Conservation (phyloP, 2,797 vertebrate species). For the Liparis tanakae region DNA sequence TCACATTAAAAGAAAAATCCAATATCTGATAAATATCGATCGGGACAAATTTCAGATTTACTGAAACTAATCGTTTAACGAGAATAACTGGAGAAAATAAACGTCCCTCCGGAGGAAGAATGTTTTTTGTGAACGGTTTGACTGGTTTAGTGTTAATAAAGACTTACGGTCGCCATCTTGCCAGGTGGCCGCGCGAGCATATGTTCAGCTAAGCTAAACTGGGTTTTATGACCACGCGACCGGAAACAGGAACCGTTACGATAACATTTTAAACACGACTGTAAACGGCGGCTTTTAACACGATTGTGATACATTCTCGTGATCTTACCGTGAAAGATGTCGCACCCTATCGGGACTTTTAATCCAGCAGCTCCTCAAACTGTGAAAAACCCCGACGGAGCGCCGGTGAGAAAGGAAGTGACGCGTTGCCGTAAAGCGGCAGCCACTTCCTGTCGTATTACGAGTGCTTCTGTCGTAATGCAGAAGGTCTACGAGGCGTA, state of each 20-base stretch:
- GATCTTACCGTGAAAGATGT: constrained; percentile 41
- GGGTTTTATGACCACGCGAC: background rate
- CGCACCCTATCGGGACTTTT: constrained; percentile 2
- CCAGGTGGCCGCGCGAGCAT: constrained; percentile 65
- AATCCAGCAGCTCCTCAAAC: background rate
- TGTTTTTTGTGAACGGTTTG: background rate
- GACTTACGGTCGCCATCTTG: constrained; percentile 38
- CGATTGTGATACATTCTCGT: accelerated
- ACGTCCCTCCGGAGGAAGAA: accelerated
- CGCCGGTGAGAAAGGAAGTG: constrained; percentile 73
- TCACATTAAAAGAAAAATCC: background rate
- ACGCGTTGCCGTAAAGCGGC: constrained; percentile 33
- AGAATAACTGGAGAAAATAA: accelerated
- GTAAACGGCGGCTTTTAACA: accelerated
- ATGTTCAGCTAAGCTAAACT: constrained; percentile 77
- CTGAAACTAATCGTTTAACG: accelerated
- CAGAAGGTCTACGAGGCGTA: background rate
- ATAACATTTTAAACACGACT: background rate
- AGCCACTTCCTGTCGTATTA: background rate
- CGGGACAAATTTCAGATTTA: accelerated
- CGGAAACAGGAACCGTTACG: accelerated
- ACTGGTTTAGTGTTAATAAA: background rate
- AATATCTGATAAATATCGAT: background rate
- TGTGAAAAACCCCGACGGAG: background rate
- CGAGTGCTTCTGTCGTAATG: background rate